Evolutionary conservation across 2,888 invertebrate species (phyloP).

Genomic region (Pristionchus maxplancki): DNA sequence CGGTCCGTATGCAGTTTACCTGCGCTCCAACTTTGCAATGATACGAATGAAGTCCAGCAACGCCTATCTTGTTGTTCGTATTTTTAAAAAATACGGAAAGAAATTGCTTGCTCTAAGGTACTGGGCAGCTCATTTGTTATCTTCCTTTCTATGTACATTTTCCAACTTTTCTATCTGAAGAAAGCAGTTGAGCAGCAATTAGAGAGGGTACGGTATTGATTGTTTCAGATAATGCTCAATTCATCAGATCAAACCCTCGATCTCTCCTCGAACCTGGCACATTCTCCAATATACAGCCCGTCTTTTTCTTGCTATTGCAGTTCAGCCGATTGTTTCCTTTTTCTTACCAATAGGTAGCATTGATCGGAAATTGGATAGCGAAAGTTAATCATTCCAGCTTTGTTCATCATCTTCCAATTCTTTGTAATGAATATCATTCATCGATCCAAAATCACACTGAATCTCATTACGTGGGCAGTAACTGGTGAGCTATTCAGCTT

Average conservation of each 20-base stretch:
- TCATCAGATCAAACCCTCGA: constrained; percentile 1
- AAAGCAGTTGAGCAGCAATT: background rate
- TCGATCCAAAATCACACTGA: background rate
- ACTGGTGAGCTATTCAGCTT: background rate
- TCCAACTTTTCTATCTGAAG: background rate
- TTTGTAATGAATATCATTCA: background rate
- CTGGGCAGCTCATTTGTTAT: background rate
- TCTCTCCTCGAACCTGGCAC: background rate
- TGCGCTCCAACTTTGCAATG: background rate
- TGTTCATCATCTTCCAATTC: background rate
- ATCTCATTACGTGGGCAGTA: background rate
- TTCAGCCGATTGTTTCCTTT: background rate
- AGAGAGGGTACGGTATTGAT: background rate
- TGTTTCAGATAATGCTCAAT: background rate
- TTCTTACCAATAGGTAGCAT: background rate
- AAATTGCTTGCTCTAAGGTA: background rate
- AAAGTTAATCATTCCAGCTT: background rate
- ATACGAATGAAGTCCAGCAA: background rate
- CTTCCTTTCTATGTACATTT: background rate
- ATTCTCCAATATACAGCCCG: background rate
- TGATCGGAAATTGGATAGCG: background rate
- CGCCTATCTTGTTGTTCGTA: background rate
- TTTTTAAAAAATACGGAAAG: background rate
- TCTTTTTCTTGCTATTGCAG: background rate
- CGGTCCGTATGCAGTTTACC: background rate